Evolutionary conservation across 1,140 invertebrate species (phyloP), one percentile per base, ranked within the genome.

Genomic region (Macrobrachium rosenbergii): DNA sequence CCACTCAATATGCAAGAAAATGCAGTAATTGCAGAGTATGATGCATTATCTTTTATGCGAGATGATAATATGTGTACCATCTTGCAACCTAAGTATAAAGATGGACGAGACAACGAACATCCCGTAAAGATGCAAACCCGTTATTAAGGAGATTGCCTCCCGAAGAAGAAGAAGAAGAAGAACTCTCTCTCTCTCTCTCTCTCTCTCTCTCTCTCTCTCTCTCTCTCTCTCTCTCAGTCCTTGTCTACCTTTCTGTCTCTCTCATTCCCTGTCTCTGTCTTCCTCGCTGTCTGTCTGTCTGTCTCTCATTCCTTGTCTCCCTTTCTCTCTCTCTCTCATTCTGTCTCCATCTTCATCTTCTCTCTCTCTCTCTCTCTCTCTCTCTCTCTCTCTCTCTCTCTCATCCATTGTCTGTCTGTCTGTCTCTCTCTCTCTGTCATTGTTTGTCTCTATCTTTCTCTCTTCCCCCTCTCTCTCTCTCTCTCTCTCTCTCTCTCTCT

Each of bases 51-150:
- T 87, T 87, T 80, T 81, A 87, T 87, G 84, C 84, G 80, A 79
- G 84, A 87, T 87, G 84, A 87, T 87, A 87, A 87, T 87, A 87
- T 77, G 80, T 87, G 80, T 87, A 78, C 69, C 62, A 87, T 87
- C 78, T 87, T 79, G 84, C 84, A 87, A 87, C 84, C 84, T 87
- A 87, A 87, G 80, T 87, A 52, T 80, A 77, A 87, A 43, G 77
- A 87, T 80, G 80, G 79, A 87, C 77, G 84, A 87, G 84, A 87
- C 84, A 78, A 87, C 77, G 60, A 64, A 87, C 84, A 87, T 87
- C 52, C 67, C 84, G 78, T 87, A 87, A 87, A 87, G 52, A 62
- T 58, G 52, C 64, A 37, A 87, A 63, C 84, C 59, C 72, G 75
- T 87, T 87, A 87, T 87, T 87, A 87, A 23, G 64, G 23, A 81